Percentiles rank a stretch among this genome's conserved stretches.
phyloP scores from a whole-genome alignment of 2,888 invertebrate genomes.

The Scaptomyza reducta region DNA sequence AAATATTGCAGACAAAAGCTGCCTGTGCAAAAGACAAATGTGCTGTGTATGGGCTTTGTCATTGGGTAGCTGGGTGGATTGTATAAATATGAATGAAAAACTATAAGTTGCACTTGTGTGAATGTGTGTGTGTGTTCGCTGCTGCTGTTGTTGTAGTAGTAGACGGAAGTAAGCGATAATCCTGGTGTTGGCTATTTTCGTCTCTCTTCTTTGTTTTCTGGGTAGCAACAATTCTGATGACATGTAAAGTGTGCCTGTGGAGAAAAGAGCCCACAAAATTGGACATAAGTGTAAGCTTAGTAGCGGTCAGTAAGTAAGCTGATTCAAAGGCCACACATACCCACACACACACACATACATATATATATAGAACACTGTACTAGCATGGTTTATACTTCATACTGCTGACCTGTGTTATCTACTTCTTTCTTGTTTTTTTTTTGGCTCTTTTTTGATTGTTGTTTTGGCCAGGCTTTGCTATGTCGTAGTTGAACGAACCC shows the following conservation, averaged over 20 bases:
- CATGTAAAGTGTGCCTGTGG: constrained; percentile 34
- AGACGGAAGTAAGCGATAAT: constrained; percentile 19
- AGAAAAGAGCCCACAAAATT: constrained; percentile 15
- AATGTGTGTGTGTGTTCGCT: background rate
- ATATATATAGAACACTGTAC: background rate
- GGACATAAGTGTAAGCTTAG: constrained; percentile 27
- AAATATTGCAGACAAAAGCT: constrained; percentile 69
- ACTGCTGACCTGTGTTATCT: constrained; percentile 1
- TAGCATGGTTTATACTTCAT: constrained; percentile 1
- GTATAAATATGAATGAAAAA: constrained; percentile 61
- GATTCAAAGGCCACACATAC: constrained; percentile 24
- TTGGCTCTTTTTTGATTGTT: background rate
- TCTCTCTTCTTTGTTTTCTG: background rate
- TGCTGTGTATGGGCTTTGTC: constrained; percentile 6
- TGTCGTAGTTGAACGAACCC: constrained; percentile 37
- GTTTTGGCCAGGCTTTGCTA: constrained; percentile 7
- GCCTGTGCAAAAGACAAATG: constrained; percentile 58
- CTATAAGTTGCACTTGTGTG: constrained; percentile 54
- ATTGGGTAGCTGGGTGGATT: constrained; percentile 9
- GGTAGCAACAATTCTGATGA: constrained; percentile 25
- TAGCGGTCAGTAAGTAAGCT: constrained; percentile 43
- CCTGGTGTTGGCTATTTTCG: background rate
- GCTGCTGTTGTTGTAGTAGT: background rate
- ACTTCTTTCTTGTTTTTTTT: background rate
- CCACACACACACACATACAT: no score